A percentile compares a stretch with the other conserved stretches of the same genome.
Evolutionary conservation across 1,140 invertebrate species (phyloP).

Genomic region (Aphaenogaster rudis): DNA sequence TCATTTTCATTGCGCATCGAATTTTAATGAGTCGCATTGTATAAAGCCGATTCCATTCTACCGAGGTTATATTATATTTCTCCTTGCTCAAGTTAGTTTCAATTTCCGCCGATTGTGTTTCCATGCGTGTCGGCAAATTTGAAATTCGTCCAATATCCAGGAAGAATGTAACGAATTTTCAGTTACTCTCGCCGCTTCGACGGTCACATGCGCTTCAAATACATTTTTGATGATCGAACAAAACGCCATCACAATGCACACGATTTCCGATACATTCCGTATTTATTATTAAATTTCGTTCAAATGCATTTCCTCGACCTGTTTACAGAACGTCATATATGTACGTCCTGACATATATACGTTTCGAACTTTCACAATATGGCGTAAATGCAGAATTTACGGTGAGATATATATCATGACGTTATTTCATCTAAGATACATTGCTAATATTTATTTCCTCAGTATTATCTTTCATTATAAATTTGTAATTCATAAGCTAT

Average conservation of each 20-base stretch:
- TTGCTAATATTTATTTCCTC: slow-evolving; percentile 20
- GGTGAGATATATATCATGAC: background rate
- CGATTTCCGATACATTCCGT: slow-evolving; percentile 42
- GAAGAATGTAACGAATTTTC: slow-evolving; percentile 42
- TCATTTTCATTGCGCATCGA: slow-evolving; percentile 36
- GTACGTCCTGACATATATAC: background rate
- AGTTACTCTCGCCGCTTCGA: background rate
- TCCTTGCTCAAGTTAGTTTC: slow-evolving; percentile 24
- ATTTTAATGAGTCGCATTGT: slow-evolving; percentile 45
- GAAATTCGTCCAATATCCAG: slow-evolving; percentile 22
- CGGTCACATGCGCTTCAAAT: slow-evolving; percentile 4
- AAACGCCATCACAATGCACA: slow-evolving; percentile 10
- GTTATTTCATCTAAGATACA: slow-evolving; percentile 20
- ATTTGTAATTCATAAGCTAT: background rate
- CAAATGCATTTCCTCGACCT: slow-evolving; percentile 29
- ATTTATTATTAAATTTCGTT: slow-evolving; percentile 57
- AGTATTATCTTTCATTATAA: background rate
- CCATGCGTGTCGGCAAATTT: slow-evolving; percentile 3
- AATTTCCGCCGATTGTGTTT: slow-evolving; percentile 33
- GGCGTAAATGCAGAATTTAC: background rate
- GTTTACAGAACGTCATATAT: slow-evolving; percentile 3
- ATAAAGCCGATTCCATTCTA: slow-evolving; percentile 32
- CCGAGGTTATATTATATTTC: slow-evolving; percentile 21
- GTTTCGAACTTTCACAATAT: slow-evolving; percentile 23
- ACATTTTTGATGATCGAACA: slow-evolving; percentile 33